Base-by-base conservation (phyloP, 2,888 invertebrate species). In the Pheosia tremula region DNA sequence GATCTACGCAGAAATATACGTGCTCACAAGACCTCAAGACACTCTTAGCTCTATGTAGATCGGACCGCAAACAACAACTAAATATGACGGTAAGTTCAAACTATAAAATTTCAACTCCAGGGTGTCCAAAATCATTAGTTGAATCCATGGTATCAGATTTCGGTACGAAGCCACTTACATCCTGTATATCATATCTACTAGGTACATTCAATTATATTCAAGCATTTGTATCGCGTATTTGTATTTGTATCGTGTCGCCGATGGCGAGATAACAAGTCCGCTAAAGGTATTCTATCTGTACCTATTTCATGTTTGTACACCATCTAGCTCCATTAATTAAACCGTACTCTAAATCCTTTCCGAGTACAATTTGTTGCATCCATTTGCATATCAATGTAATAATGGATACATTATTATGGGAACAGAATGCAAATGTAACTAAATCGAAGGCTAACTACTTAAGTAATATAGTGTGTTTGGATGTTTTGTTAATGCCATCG, bases 341-440 rank as follows among this genome's bases (percentile, higher is more conserved):
- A 79, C 69, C 74, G 75, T 79, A 82, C 77, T 75, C 79, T 82
- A 81, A 85, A 82, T 82, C 82, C 82, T 81, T 81, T 78, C 55
- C 68, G 72, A 80, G 77, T 79, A 79, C 77, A 82, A 84, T 85
- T 85, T 81, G 85, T 83, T 85, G 86, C 83, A 85, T 84, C 68
- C 66, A 88, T 87, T 88, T 86, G 78, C 87, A 86, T 88, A 82
- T 82, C 78, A 84, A 83, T 84, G 80, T 81, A 81, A 82, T 85
- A 85, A 84, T 85, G 75, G 82, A 81, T 85, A 83, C 84, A 80
- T 87, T 83, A 81, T 79, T 86, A 85, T 83, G 84, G 82, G 85
- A 85, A 83, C 79, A 75, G 80, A 83, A 85, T 82, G 83, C 81
- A 80, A 85, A 82, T 85, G 80, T 79, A 77, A 83, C 78, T 80